Percentiles rank a stretch among this genome's conserved stretches.
Conservation (phyloP, 2,113 vertebrate species). For the Trichechus manatus region DNA sequence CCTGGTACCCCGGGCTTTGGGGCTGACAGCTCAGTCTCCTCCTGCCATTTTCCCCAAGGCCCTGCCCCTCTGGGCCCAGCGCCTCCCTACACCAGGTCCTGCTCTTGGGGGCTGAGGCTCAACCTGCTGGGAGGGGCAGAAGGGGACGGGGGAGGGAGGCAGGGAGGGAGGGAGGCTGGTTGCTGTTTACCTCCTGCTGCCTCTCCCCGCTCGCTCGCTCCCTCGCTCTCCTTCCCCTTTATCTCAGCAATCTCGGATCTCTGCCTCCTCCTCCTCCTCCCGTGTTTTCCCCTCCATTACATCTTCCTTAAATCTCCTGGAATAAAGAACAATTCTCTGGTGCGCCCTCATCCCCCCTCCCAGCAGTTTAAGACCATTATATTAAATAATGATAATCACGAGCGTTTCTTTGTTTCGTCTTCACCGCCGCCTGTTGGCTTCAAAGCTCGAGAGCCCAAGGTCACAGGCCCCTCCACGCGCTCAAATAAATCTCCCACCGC, state of each 20-base stretch:
- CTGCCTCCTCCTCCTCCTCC: neutral
- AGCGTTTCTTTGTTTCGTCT: conserved; percentile 37
- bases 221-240: neutral
- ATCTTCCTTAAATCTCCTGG: conserved; percentile 55
- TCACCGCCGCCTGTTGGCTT: conserved; percentile 17
- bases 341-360: conserved; percentile 59
- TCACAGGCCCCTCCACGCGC: conserved; percentile 63
- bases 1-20: neutral
- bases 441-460: conserved; percentile 69
- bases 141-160: neutral
- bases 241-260: neutral
- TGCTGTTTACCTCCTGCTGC: neutral
- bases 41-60: conserved; percentile 72
- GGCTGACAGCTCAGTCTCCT: conserved; percentile 63
- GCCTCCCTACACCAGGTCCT: neutral
- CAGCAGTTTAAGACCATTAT: conserved; percentile 69
- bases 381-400: conserved; percentile 71
- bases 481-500: conserved; percentile 66
- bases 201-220: neutral
- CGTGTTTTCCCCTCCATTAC: neutral
- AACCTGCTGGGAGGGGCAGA: neutral
- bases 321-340: conserved; percentile 53
- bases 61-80: neutral
- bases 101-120: neutral
- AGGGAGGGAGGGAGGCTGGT: neutral